Evolutionary conservation across 2,888 invertebrate species (phyloP).

Genomic region (Yponomeuta cagnagella): DNA sequence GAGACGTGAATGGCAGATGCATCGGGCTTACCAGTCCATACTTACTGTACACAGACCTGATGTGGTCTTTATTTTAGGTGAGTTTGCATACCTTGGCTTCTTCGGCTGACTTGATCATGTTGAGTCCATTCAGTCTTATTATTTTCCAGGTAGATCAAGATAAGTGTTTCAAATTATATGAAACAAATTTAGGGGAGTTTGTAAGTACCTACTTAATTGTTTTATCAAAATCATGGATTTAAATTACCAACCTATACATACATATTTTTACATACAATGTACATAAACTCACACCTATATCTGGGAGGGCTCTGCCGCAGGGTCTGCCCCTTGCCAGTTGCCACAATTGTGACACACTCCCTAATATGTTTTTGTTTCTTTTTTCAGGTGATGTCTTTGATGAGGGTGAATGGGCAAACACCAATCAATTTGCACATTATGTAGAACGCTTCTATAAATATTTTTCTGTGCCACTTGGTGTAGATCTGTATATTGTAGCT

Average conservation of each 20-base stretch:
- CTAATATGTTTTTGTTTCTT: too few relatives aligned
- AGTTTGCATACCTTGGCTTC: slow-evolving; percentile 21
- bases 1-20: slow-evolving; percentile 98
- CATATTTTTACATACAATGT: too few relatives aligned
- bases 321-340: too few relatives aligned
- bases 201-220: too few relatives aligned
- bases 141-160: slow-evolving; percentile 12
- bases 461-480: slow-evolving; percentile 81
- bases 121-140: slow-evolving; percentile 9
- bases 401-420: slow-evolving; percentile 91
- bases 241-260: too few relatives aligned
- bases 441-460: slow-evolving; percentile 85
- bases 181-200: too few relatives aligned
- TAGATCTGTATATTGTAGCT: slow-evolving; percentile 83
- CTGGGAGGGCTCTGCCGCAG: too few relatives aligned
- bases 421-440: slow-evolving; percentile 85
- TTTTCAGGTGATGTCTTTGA: slow-evolving; percentile 93
- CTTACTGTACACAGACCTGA: slow-evolving; percentile 88
- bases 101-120: not conserved
- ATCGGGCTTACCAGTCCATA: slow-evolving; percentile 90
- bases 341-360: too few relatives aligned
- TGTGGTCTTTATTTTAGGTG: slow-evolving; percentile 91
- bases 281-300: too few relatives aligned
- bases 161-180: too few relatives aligned
- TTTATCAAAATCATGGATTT: too few relatives aligned